Evolutionary conservation across 2,113 vertebrate genomes (phyloP), one percentile per base, ranked within the genome.

Genomic region (Podocnemis expansa): DNA sequence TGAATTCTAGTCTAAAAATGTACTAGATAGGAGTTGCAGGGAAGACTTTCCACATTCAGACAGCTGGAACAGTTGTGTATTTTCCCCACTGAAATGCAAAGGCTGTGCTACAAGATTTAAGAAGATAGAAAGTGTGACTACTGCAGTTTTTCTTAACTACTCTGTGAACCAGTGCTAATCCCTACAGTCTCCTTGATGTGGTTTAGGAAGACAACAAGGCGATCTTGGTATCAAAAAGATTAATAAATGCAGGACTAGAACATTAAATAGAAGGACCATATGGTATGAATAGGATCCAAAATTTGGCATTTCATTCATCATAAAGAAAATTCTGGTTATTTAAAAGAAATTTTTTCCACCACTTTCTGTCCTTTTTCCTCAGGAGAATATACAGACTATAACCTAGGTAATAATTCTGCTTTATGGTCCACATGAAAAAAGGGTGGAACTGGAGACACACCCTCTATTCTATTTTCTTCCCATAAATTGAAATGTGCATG

Each of bases 391-490:
- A 94, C 80, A 93, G 85, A 97, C 87, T 96, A 96, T 94, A 97
- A 96, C 94, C 94, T 97, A 94, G 90, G 93, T 94, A 96, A 96
- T 97, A 97, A 97, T 97, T 97, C 97, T 97, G 73, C 73, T 97
- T 97, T 97, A 97, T 97, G 89, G 97, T 94, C 90, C 93, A 90
- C 96, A 97, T 94, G 96, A 97, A 97, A 47, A 96, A 95, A 97
- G 96, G 97, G 97, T 97, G 95, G n/a, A n/a, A n/a, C n/a, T n/a
- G n/a, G 96, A 97, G 97, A 93, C 95, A 96, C 90, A 95, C 88
- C 90, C 91, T 96, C 96, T 97, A 97, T 78, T 51, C 76, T 54
- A 55, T 97, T 97, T 97, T 97, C 96, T 96, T 97, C 91, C 96
- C 97, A 97, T 97, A 97, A 97, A 97, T 82, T 91, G 96, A 96